A percentile compares a stretch with the other conserved stretches of the same genome.
These are phyloP conservation scores for Anthopleura xanthogrammica DNA, from an alignment of 92 coral and sea anemone species.

Conservation along the genomic window DNA sequence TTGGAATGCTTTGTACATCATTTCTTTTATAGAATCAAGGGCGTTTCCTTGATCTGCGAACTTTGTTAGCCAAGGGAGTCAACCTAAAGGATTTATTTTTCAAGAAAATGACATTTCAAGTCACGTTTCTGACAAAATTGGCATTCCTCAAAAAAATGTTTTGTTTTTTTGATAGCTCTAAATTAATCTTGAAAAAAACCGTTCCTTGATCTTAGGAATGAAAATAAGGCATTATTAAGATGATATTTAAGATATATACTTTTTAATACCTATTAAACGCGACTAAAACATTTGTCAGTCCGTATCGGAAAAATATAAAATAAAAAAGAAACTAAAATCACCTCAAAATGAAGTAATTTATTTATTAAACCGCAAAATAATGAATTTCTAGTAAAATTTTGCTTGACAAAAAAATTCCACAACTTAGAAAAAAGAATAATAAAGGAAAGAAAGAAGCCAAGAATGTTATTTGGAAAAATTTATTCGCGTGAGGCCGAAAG, in stretches of 20 bases:
- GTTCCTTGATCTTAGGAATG: neutral
- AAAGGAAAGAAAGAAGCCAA: no score
- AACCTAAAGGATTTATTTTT: neutral
- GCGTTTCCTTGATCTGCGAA: conserved; percentile 18
- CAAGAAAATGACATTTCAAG: neutral
- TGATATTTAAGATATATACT: no score
- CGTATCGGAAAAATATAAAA: no score
- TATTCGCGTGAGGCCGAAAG: neutral
- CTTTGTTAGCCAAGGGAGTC: conserved; percentile 11
- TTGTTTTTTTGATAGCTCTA: neutral
- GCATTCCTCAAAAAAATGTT: neutral
- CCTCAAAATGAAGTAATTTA: no score
- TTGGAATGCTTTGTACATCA: conserved; percentile 21
- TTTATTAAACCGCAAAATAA: no score
- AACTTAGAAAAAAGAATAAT: no score
- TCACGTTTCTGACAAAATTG: neutral
- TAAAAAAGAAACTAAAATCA: no score
- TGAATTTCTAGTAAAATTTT: no score
- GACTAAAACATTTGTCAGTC: no score
- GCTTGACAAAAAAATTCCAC: no score
- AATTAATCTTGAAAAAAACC: neutral
- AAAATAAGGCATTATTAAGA: neutral
- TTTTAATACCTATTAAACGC: no score
- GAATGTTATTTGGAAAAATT: no score
- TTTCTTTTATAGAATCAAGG: conserved; percentile 40